Evolutionary conservation across 2,113 vertebrate species (phyloP).

Genomic region (Eubucco bourcierii): DNA sequence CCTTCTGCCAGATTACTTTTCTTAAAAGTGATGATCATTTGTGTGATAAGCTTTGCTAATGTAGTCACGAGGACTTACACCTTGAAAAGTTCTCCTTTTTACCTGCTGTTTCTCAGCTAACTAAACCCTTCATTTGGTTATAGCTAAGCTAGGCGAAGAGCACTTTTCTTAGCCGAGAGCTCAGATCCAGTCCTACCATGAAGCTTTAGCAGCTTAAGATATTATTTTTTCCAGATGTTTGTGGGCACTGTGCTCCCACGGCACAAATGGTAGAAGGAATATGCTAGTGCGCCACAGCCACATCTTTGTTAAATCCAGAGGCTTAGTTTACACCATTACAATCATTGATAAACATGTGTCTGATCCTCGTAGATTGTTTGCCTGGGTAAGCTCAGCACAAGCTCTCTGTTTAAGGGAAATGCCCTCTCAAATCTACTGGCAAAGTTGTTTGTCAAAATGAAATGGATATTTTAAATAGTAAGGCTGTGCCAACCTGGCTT

Average conservation of each 20-base stretch:
- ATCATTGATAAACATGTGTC: background rate
- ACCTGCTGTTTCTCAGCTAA: background rate
- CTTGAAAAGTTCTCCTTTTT: background rate
- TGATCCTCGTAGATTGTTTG: background rate
- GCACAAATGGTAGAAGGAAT: background rate
- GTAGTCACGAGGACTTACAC: background rate
- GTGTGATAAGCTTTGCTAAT: background rate
- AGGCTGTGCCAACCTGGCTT: background rate
- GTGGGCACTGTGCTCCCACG: background rate
- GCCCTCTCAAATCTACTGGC: background rate
- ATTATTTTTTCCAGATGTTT: background rate
- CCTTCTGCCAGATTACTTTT: background rate
- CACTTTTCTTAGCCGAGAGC: background rate
- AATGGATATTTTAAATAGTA: background rate
- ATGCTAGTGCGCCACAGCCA: background rate
- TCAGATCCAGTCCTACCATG: background rate
- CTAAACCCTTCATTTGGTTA: background rate
- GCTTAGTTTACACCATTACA: background rate
- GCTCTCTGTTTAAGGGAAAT: background rate
- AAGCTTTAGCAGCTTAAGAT: background rate
- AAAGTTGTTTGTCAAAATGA: background rate
- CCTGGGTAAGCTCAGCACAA: background rate
- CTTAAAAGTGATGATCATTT: background rate
- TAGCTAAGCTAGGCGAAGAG: background rate
- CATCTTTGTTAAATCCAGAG: background rate